Conservation (phyloP, 2,113 vertebrate species). For the Clupea harengus region DNA sequence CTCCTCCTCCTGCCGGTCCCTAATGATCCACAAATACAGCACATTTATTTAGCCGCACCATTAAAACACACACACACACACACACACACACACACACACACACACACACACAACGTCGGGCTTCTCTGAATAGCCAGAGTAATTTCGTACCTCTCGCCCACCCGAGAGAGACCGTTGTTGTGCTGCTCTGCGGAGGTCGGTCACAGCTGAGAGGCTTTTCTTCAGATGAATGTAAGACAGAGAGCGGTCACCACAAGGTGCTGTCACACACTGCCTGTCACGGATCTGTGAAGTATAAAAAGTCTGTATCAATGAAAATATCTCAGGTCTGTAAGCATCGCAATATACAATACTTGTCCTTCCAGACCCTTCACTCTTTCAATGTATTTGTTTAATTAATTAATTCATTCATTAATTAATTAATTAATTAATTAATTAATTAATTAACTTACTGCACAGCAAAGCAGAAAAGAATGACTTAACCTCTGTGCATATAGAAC, state of each 20-base stretch:
- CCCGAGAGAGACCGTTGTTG: neutral
- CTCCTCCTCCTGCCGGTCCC: neutral
- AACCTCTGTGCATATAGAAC: neutral
- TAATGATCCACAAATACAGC: conserved; percentile 5
- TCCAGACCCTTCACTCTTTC: neutral
- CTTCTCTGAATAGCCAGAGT: neutral
- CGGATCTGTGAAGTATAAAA: conserved; percentile 43
- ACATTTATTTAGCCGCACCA: neutral
- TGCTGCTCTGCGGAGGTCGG: conserved; percentile 5
- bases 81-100: neutral
- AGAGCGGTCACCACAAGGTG: conserved; percentile 65
- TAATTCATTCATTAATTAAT: too few species aligned
- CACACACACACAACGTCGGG: neutral
- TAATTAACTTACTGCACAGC: neutral
- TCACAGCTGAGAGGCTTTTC: conserved; percentile 32
- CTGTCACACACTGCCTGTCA: conserved; percentile 59
- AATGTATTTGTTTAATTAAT: neutral
- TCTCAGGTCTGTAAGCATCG: neutral
- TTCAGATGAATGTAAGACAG: conserved; percentile 61
- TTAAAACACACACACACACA: neutral
- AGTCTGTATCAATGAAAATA: neutral
- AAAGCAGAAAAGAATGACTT: neutral
- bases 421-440: too few species aligned
- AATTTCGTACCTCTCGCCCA: neutral
- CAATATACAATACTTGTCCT: neutral